Conservation (phyloP, 2,888 invertebrate genomes). For the Myathropa florea region DNA sequence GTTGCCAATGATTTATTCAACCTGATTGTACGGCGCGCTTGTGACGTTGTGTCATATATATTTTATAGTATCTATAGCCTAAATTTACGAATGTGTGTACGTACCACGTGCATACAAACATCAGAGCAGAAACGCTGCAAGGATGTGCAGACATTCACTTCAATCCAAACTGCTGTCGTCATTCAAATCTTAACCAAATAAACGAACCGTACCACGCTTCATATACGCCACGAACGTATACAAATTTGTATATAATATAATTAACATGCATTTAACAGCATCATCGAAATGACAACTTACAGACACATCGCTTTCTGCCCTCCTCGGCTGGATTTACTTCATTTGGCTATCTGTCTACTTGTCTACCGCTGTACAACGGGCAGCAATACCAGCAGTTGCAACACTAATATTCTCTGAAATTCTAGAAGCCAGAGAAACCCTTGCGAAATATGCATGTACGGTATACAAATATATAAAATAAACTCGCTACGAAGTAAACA, state of each 20-base stretch:
- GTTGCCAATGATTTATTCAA: slow-evolving; percentile 66
- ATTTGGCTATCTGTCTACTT: slow-evolving; percentile 59
- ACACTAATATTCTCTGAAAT: slow-evolving; percentile 32
- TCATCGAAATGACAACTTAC: slow-evolving; percentile 63
- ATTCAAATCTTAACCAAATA: slow-evolving; percentile 67
- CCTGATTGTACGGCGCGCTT: slow-evolving; percentile 56
- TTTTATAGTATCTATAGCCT: slow-evolving; percentile 51
- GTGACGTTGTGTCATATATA: slow-evolving; percentile 64
- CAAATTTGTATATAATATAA: slow-evolving; percentile 45
- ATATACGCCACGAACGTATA: not conserved
- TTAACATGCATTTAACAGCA: slow-evolving; percentile 65
- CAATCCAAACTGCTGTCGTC: slow-evolving; percentile 36
- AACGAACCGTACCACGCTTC: slow-evolving; percentile 33
- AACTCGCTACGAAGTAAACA: slow-evolving; percentile 58
- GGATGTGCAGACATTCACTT: slow-evolving; percentile 32
- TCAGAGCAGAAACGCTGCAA: slow-evolving; percentile 40
- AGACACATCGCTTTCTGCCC: slow-evolving; percentile 39
- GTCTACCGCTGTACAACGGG: slow-evolving; percentile 29
- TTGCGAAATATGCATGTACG: slow-evolving; percentile 50
- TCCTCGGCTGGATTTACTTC: slow-evolving; percentile 29
- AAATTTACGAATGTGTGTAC: slow-evolving; percentile 46
- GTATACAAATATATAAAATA: slow-evolving; percentile 65
- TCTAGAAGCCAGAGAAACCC: slow-evolving; percentile 25
- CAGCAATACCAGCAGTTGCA: not conserved
- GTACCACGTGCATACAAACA: not conserved